phyloP scores from a whole-genome alignment of 1,140 invertebrate genomes.

The Bombus haemorrhoidalis region DNA sequence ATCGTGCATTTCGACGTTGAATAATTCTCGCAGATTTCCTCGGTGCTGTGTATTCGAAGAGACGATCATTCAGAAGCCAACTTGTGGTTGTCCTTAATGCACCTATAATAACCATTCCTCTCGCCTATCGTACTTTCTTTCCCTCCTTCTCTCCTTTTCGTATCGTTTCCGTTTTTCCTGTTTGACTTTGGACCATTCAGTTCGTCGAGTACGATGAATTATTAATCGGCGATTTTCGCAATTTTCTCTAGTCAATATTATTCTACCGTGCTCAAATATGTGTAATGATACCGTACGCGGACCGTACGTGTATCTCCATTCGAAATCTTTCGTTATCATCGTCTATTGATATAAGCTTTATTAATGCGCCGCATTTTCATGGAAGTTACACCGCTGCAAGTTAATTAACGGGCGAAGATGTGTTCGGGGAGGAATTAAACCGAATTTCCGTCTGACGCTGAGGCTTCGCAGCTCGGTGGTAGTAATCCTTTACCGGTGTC shows the following conservation, averaged over 20 bases:
- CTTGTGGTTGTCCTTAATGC: neutral
- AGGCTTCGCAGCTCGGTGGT: neutral
- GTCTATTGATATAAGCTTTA: constrained; percentile 13
- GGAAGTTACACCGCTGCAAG: neutral
- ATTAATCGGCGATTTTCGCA: constrained; percentile 19
- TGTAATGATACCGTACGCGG: neutral
- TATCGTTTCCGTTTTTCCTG: neutral
- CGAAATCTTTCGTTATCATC: neutral
- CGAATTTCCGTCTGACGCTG: neutral
- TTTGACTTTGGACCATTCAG: neutral
- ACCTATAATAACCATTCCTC: neutral
- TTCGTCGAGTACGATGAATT: neutral
- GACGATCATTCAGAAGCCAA: neutral
- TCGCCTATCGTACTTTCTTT: neutral
- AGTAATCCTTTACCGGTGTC: neutral
- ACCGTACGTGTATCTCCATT: neutral
- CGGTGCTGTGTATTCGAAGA: neutral
- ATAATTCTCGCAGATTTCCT: constrained; percentile 23
- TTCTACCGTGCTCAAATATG: neutral
- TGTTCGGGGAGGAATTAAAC: neutral
- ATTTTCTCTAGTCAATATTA: constrained; percentile 33
- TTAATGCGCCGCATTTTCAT: neutral
- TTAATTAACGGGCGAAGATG: constrained; percentile 5
- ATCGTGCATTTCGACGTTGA: constrained; percentile 18
- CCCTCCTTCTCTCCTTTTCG: too few species aligned